These are phyloP conservation scores for Orthonychiurus folsomi DNA, from an alignment of 2,888 invertebrate species.

Conservation along the genomic window DNA sequence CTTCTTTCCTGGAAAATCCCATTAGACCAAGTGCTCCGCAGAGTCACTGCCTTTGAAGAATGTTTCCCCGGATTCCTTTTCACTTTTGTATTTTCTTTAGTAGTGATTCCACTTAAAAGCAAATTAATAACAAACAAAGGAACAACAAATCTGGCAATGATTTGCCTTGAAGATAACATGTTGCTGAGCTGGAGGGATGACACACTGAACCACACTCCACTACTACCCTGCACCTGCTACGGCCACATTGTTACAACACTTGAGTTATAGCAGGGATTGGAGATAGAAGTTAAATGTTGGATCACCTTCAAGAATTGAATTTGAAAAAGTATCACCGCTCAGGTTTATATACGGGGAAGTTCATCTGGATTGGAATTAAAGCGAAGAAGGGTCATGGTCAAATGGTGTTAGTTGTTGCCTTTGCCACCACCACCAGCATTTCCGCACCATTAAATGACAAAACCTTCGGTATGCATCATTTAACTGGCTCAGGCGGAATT, in stretches of 20 bases:
- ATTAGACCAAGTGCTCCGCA: not conserved
- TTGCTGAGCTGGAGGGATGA: too few species aligned
- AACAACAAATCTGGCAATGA: not conserved
- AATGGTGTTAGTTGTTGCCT: too few species aligned
- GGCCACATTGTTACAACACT: too few species aligned
- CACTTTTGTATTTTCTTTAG: not conserved
- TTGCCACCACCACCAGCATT: not conserved
- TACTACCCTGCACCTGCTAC: too few species aligned
- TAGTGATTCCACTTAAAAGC: not conserved
- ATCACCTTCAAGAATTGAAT: too few species aligned
- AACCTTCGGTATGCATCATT: not conserved
- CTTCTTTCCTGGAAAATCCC: not conserved
- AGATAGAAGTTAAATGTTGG: too few species aligned
- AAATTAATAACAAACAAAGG: not conserved
- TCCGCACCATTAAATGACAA: conserved; percentile 1
- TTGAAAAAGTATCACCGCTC: not conserved
- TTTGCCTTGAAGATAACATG: not conserved
- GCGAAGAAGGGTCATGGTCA: not conserved
- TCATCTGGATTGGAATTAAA: not conserved
- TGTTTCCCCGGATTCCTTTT: not conserved
- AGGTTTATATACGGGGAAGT: not conserved
- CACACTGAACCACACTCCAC: too few species aligned
- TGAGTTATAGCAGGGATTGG: too few species aligned
- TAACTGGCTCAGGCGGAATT: not conserved
- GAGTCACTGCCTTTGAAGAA: not conserved